A percentile compares a stretch with the other conserved stretches of the same genome.
Conservation (phyloP, 2,113 vertebrate genomes). For the Rhadina sibilatrix region DNA sequence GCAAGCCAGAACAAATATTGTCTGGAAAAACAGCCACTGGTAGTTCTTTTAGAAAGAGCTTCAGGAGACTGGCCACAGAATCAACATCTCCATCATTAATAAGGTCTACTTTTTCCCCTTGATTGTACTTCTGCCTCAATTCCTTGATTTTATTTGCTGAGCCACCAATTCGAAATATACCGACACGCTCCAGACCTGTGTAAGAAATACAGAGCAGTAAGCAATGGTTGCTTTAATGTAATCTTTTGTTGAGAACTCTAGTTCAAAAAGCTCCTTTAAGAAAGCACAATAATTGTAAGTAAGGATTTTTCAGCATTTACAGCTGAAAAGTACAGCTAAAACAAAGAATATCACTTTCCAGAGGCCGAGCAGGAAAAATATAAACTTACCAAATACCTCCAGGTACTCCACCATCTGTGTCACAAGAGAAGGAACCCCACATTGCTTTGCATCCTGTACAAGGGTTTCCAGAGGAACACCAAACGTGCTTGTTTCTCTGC, state of each 20-base stretch:
- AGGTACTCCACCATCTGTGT: slow-evolving; percentile 78
- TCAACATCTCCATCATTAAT: slow-evolving; percentile 73
- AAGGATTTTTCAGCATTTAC: neutral
- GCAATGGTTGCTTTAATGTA: neutral
- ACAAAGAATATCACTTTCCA: neutral
- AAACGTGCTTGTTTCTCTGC: slow-evolving; percentile 42
- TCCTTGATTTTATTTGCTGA: slow-evolving; percentile 69
- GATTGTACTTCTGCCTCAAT: slow-evolving; percentile 75
- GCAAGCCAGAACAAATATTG: slow-evolving; percentile 49
- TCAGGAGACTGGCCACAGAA: slow-evolving; percentile 81
- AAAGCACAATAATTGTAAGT: neutral
- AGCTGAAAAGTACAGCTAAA: neutral
- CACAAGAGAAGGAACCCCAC: slow-evolving; percentile 71
- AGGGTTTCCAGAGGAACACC: slow-evolving; percentile 71
- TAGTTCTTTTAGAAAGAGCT: slow-evolving; percentile 82
- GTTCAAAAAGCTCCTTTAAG: neutral
- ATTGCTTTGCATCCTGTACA: neutral
- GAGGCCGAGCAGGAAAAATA: neutral
- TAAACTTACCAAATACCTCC: slow-evolving; percentile 68
- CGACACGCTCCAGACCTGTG: slow-evolving; percentile 74
- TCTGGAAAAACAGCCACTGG: slow-evolving; percentile 78
- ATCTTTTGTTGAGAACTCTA: neutral
- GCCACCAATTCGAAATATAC: slow-evolving; percentile 78
- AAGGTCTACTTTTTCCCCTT: slow-evolving; percentile 73
- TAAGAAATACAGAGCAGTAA: neutral